Evolutionary conservation across 2,113 vertebrate species (phyloP), one percentile per base, ranked within the genome.

Genomic region (Notechis scutatus): DNA sequence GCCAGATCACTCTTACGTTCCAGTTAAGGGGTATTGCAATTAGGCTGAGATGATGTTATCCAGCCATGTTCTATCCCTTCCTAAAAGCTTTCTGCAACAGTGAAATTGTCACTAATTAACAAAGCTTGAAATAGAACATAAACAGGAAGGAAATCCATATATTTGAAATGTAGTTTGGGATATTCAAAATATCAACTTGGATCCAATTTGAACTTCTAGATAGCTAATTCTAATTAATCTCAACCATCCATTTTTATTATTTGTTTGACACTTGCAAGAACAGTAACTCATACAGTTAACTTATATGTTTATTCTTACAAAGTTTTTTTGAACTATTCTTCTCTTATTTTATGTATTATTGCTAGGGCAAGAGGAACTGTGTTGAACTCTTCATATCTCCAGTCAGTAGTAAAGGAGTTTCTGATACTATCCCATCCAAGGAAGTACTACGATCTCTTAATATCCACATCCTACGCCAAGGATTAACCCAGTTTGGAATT

Each of bases 381-480:
- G 97, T 99, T 34, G 99, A 99, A 94, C 97, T 99, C 45, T 99
- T 98, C n/a, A 98, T 99, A 94, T 99, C 98, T 24, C 97, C 98
- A 57, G 59, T 97, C 85, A 98, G 98, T 85, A 97, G 96, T 93
- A 98, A 98, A 95, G 98, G 98, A 24, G 93, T 96, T 92, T 96
- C 98, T 0, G 98, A 99, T 64, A 98, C 98, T 0, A 97, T 99
- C 55, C 97, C 98, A 0, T 98, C 99, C 4, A 98, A 99, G 88
- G 98, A 99, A 96, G 98, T 99, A 88, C 97, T 99, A 91, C 98
- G 97, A n/a, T 99, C 98, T 3, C 98, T 99, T 91, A 98, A 99
- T 93, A 97, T 98, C 96, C 96, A 98, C 95, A 95, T 98, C 90
- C 98, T 99, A 45, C 98, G 98, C 61, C 98, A 98, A 89, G 98